Evolutionary conservation across 1,140 invertebrate genomes (phyloP).

Genomic region (Lysiphlebus fabarum): DNA sequence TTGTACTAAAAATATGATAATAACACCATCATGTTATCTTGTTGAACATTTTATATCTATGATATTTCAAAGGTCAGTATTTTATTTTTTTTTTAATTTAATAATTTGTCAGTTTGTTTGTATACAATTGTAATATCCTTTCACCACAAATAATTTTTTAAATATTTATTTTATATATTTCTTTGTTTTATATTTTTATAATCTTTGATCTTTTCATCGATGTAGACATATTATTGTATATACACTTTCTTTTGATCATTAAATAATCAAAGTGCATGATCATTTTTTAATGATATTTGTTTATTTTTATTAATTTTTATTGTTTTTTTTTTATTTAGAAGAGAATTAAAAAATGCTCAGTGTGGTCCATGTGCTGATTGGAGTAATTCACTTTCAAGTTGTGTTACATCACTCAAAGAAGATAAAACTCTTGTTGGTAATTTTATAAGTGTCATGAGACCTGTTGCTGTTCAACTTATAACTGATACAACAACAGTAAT

Average conservation of each 20-base stretch:
- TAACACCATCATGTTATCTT: slow-evolving; percentile 37
- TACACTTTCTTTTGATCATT: not conserved
- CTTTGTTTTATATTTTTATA: no score
- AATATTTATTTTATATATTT: no score
- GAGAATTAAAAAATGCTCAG: slow-evolving; percentile 31
- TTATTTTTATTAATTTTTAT: slow-evolving; percentile 6
- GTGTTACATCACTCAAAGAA: slow-evolving; percentile 29
- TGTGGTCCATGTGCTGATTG: slow-evolving; percentile 36
- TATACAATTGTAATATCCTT: no score
- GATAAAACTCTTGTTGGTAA: slow-evolving; percentile 37
- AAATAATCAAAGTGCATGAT: no score
- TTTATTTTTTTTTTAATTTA: not conserved
- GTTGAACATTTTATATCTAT: slow-evolving; percentile 32
- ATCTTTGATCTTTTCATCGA: no score
- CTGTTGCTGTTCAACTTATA: slow-evolving; percentile 41
- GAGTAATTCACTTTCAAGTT: slow-evolving; percentile 31
- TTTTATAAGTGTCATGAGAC: slow-evolving; percentile 40
- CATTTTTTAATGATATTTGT: not conserved
- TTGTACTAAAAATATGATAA: slow-evolving; percentile 36
- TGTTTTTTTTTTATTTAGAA: slow-evolving; percentile 2
- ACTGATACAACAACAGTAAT: slow-evolving; percentile 40
- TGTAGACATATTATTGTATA: no score
- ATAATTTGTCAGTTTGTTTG: no score
- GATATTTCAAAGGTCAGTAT: slow-evolving; percentile 33
- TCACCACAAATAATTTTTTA: no score